A percentile compares a stretch with the other conserved stretches of the same genome.
Conservation (phyloP, 2,888 invertebrate genomes). For the Eupithecia pulchellata region DNA sequence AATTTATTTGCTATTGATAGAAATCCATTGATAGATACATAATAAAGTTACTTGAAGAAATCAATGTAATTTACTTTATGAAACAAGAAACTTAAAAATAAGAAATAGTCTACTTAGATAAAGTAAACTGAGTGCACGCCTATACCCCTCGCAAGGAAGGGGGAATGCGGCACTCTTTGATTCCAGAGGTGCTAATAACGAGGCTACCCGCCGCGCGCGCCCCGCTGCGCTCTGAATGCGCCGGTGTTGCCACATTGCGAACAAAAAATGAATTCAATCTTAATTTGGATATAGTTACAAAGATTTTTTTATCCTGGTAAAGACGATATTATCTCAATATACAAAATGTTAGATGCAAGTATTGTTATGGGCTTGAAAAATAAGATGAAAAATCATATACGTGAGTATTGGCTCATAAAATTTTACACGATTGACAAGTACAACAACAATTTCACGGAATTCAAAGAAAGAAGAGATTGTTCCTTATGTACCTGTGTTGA, state of each 20-base stretch:
- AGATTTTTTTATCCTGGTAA: background rate
- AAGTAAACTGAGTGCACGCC: background rate
- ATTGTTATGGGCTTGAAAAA: background rate
- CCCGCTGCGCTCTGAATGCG: constrained; percentile 75
- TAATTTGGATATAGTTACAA: constrained; percentile 24
- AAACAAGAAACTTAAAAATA: no score
- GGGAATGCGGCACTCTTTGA: constrained; percentile 68
- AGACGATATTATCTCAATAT: background rate
- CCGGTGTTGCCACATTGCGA: constrained; percentile 50
- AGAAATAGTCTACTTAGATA: background rate
- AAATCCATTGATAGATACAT: no score
- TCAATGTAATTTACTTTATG: no score
- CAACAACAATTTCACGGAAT: no score
- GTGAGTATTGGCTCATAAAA: background rate
- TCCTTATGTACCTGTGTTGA: no score
- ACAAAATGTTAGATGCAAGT: background rate
- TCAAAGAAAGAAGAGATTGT: no score
- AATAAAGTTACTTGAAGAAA: no score
- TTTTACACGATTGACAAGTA: background rate
- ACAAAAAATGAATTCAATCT: constrained; percentile 28
- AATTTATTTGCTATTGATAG: no score
- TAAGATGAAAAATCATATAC: background rate
- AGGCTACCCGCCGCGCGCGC: constrained; percentile 77
- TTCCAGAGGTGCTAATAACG: constrained; percentile 82
- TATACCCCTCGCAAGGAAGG: constrained; percentile 36